Evolutionary conservation across 1,140 invertebrate genomes (phyloP).

Genomic region (Zaprionus davidi): DNA sequence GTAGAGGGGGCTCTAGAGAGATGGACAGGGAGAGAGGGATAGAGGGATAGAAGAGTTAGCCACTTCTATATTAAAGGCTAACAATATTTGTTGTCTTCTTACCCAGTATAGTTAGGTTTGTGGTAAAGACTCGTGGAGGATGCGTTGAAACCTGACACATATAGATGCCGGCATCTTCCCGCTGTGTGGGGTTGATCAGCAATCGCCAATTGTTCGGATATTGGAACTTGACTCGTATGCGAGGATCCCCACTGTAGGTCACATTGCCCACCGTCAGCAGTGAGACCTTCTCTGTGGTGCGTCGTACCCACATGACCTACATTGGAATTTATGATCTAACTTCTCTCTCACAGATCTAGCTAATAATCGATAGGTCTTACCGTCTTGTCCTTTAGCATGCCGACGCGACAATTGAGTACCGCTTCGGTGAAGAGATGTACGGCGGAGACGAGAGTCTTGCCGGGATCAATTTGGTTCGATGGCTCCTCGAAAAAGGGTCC

Average conservation of each 20-base stretch:
- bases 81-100: conserved; percentile 49
- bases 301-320: conserved; percentile 92
- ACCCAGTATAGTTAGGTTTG: conserved; percentile 87
- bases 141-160: conserved; percentile 94
- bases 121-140: conserved; percentile 89
- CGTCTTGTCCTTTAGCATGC: conserved; percentile 93
- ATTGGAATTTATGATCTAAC: neutral
- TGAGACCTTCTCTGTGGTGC: conserved; percentile 89
- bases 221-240: conserved; percentile 90
- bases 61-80: too few relatives aligned
- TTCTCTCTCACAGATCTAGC: neutral
- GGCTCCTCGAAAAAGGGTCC: conserved; percentile 91
- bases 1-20: conserved; percentile 87
- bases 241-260: conserved; percentile 89
- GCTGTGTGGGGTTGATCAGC: conserved; percentile 90
- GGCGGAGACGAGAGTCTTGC: conserved; percentile 85
- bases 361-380: conserved; percentile 85
- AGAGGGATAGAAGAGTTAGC: neutral
- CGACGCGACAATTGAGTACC: conserved; percentile 91
- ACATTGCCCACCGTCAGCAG: conserved; percentile 90
- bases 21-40: neutral
- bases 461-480: conserved; percentile 67
- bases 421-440: conserved; percentile 92
- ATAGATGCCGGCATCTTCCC: conserved; percentile 90
- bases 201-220: conserved; percentile 94